Evolutionary conservation across 2,113 vertebrate species (phyloP).

Genomic region (Gymnarchus niloticus): DNA sequence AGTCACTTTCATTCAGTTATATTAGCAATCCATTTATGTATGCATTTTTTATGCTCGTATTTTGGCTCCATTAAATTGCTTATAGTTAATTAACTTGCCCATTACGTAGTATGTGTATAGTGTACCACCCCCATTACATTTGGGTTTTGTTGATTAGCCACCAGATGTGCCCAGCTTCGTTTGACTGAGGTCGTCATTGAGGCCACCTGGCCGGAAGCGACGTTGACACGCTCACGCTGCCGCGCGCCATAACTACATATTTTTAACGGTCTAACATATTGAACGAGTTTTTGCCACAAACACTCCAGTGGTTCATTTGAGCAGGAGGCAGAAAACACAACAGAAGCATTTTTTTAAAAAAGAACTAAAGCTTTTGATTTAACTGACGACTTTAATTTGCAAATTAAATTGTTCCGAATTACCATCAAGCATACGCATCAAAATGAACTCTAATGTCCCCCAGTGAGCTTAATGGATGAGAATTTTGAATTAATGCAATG

Average conservation of each 20-base stretch:
- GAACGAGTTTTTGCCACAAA: neutral
- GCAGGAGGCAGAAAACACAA: neutral
- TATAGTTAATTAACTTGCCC: no score
- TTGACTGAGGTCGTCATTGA: neutral
- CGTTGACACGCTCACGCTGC: neutral
- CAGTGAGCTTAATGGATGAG: neutral
- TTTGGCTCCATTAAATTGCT: no score
- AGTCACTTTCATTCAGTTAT: no score
- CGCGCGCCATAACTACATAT: no score
- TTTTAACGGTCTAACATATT: no score
- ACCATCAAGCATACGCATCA: neutral
- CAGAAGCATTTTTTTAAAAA: neutral
- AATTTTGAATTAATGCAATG: neutral
- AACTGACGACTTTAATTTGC: neutral
- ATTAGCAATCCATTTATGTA: no score
- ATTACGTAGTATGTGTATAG: no score
- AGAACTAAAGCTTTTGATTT: neutral
- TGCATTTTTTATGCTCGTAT: no score
- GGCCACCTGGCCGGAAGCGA: neutral
- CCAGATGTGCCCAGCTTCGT: neutral
- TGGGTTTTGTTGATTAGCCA: neutral
- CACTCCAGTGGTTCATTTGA: neutral
- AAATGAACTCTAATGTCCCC: neutral
- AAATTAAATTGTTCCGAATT: neutral
- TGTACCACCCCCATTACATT: neutral